phyloP scores from a whole-genome alignment of 2,113 vertebrate species.

The Osmerus eperlanus region DNA sequence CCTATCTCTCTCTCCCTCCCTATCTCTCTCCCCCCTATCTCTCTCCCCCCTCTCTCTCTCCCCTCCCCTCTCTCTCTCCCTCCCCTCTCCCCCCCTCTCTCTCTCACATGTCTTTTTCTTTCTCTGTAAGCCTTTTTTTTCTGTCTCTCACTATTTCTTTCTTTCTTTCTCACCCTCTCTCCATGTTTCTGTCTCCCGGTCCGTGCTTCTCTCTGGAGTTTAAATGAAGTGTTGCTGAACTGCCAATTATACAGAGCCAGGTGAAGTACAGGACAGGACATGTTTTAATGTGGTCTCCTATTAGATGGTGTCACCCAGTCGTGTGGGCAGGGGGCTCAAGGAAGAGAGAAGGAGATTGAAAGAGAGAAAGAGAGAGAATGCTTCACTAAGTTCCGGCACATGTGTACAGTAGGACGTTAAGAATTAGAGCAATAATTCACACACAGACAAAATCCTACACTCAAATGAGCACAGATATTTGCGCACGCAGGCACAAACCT shows the following conservation, averaged over 20 bases:
- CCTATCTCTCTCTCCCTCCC: slow-evolving; percentile 18
- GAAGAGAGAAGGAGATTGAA: slow-evolving; percentile 19
- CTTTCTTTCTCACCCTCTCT: background rate
- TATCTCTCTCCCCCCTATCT: background rate
- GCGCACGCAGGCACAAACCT: background rate
- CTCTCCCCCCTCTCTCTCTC: background rate
- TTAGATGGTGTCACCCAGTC: slow-evolving; percentile 57
- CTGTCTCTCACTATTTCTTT: background rate
- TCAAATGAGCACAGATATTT: background rate
- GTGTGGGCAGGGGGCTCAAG: slow-evolving; percentile 32
- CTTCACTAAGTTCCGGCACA: slow-evolving; percentile 24
- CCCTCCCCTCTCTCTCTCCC: background rate
- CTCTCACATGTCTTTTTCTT: background rate
- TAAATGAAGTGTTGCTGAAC: slow-evolving; percentile 57
- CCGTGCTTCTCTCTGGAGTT: slow-evolving; percentile 30
- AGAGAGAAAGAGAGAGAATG: slow-evolving; percentile 32
- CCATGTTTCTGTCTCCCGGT: background rate
- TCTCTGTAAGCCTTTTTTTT: background rate
- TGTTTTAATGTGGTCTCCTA: slow-evolving; percentile 62
- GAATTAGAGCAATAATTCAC: too few relatives aligned
- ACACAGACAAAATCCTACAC: background rate
- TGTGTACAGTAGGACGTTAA: slow-evolving; percentile 4
- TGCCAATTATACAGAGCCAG: slow-evolving; percentile 61
- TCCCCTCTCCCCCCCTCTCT: background rate
- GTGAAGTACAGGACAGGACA: slow-evolving; percentile 60